These are phyloP conservation scores for Megastigmus dorsalis DNA, from an alignment of 2,888 invertebrate species.

Conservation along the genomic window DNA sequence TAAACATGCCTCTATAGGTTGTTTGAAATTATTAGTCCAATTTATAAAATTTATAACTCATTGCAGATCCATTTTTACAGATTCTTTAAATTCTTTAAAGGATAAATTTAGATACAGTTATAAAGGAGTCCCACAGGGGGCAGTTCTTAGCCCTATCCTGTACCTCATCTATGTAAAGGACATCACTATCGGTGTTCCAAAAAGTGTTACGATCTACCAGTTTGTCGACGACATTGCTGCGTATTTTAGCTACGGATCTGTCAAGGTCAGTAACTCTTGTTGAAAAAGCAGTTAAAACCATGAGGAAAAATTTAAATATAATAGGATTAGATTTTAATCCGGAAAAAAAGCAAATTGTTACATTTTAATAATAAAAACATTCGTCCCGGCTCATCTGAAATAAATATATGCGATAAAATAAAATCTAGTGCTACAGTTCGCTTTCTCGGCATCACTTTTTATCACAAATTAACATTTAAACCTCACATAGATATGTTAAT, in stretches of 20 bases:
- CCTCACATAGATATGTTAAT: background rate
- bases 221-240: too few relatives aligned
- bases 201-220: background rate
- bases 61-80: background rate
- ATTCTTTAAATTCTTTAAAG: background rate
- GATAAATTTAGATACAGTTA: background rate
- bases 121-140: background rate
- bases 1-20: background rate
- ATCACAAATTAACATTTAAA: background rate
- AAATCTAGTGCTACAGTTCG: background rate
- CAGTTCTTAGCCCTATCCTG: background rate
- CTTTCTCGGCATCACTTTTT: background rate
- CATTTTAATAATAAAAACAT: background rate
- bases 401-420: too few relatives aligned
- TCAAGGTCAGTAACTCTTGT: too few relatives aligned
- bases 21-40: background rate
- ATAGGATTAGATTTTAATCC: background rate
- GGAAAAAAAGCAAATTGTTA: background rate
- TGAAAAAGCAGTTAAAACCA: background rate
- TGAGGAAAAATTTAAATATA: background rate
- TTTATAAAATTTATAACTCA: background rate
- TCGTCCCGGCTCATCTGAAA: too few relatives aligned
- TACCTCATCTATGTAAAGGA: background rate
- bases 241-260: too few relatives aligned
- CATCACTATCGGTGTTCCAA: background rate